Percentiles rank a stretch among this genome's conserved stretches.
These are phyloP conservation scores for Zophobas atratus DNA, from an alignment of 1,140 invertebrate genomes.

Conservation along the genomic window DNA sequence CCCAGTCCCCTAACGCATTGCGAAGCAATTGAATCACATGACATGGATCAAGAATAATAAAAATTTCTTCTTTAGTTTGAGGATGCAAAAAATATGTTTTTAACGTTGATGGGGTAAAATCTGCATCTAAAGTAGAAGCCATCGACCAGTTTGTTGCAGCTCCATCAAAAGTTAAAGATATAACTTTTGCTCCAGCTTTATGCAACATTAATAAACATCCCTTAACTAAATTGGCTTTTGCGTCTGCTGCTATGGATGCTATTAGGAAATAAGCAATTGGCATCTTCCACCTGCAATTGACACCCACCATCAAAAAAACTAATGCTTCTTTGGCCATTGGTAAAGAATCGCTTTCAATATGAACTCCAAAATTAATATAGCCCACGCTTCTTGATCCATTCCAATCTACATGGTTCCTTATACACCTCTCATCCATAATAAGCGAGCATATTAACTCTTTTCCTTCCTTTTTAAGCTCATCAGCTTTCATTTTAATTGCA, in stretches of 20 bases:
- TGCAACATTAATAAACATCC: conserved; percentile 54
- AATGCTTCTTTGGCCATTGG: conserved; percentile 63
- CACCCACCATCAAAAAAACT: conserved; percentile 61
- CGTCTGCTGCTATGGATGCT: conserved; percentile 51
- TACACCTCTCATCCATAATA: conserved; percentile 13
- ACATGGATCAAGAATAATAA: conserved; percentile 54
- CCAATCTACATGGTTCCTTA: conserved; percentile 3
- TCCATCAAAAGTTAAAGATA: conserved; percentile 65
- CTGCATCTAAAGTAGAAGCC: conserved; percentile 54
- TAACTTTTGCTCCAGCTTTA: conserved; percentile 51
- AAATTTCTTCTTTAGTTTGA: conserved; percentile 51
- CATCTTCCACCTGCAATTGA: conserved; percentile 64
- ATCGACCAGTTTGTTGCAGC: conserved; percentile 57
- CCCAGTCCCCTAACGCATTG: conserved; percentile 54
- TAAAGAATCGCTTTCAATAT: conserved; percentile 10
- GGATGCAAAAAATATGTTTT: conserved; percentile 58
- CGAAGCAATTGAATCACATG: conserved; percentile 60
- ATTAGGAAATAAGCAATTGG: conserved; percentile 65
- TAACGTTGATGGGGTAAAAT: conserved; percentile 54
- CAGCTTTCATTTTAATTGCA: conserved; percentile 37
- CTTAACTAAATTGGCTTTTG: conserved; percentile 58
- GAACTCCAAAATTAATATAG: conserved; percentile 13
- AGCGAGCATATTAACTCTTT: conserved; percentile 20
- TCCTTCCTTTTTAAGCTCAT: conserved; percentile 29
- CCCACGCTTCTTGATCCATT: conserved; percentile 14